Base-by-base conservation (phyloP, 2,888 invertebrate genomes). In the Eupsilia transversa region DNA sequence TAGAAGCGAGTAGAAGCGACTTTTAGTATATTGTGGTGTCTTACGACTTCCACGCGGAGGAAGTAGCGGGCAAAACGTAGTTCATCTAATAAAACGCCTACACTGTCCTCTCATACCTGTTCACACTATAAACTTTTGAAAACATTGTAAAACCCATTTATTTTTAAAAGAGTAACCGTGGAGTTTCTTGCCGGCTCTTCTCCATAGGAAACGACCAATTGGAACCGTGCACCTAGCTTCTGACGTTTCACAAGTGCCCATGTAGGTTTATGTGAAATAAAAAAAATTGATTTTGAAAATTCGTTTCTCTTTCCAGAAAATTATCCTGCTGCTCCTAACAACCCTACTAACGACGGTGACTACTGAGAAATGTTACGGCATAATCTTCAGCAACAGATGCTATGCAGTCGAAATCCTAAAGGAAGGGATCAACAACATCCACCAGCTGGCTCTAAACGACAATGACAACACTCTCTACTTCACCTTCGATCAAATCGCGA, bases 381-480 rank as follows among this genome's bases (percentile, higher is more conserved):
- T 95, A 0, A 88, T 88, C 74, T 91, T 96, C 82, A 90, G 91
- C 74, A 87, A 92, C 20, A 91, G 90, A 83, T 95, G 94, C 64
- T 95, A 92, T 82, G 91, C 93, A 66, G 83, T 94, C 0, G 87
- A 94, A 20, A 91, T 94, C 3, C 68, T 96, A 5, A 95, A 94
- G 68, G 95, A 95, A 80, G 96, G 96, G 0, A 75, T 96, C 2
- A 94, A 92, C 74, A 90, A 89, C 41, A 82, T 95, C 14, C 93
- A 94, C 10, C 91, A 94, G 78, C 72, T 96, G 9, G 91, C 88
- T 0, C 83, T 92, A 2, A 94, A 94, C 30, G 87, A 89, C 3
- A 92, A 94, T 46, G 95, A 96, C 14, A 93, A 95, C 54, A 93
- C 91, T 0, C 43, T 94, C 0, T 96, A 95, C 64, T 96, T 96